These are phyloP conservation scores for Platichthys flesus DNA, from an alignment of 2,113 vertebrate species.

Conservation along the genomic window DNA sequence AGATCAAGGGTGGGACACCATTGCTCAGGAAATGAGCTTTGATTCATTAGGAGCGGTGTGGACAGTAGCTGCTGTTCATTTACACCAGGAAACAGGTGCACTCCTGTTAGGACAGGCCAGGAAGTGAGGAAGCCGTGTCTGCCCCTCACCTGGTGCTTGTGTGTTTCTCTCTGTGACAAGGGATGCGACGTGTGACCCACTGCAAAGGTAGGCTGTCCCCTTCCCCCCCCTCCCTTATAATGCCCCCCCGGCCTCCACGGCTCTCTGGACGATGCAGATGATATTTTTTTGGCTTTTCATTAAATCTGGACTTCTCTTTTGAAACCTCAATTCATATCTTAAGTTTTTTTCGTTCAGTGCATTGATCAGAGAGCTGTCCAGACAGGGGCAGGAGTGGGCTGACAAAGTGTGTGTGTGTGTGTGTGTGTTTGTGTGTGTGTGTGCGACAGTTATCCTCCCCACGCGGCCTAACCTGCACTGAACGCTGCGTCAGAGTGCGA, in stretches of 20 bases:
- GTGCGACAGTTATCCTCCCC: constrained; percentile 54
- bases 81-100: constrained; percentile 35
- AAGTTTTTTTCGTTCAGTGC: constrained; percentile 10
- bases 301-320: neutral
- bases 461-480: constrained; percentile 54
- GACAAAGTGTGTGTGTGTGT: constrained; percentile 60
- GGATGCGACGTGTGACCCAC: constrained; percentile 97
- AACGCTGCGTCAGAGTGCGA: constrained; percentile 49
- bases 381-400: constrained; percentile 63
- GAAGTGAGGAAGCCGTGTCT: constrained; percentile 59
- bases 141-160: constrained; percentile 88
- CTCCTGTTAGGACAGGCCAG: constrained; percentile 58
- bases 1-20: constrained; percentile 5
- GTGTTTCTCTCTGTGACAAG: constrained; percentile 97
- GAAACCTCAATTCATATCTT: neutral
- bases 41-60: constrained; percentile 1
- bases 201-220: constrained; percentile 94
- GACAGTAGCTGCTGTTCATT: constrained; percentile 36
- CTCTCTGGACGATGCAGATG: constrained; percentile 64
- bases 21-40: constrained; percentile 23
- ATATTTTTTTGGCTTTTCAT: neutral
- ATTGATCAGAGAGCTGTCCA: constrained; percentile 67
- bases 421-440: constrained; percentile 66
- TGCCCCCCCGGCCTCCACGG: constrained; percentile 69
- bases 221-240: constrained; percentile 16